These are phyloP conservation scores for Chelonoidis abingdonii DNA, from an alignment of 2,113 vertebrate species.

Conservation along the genomic window DNA sequence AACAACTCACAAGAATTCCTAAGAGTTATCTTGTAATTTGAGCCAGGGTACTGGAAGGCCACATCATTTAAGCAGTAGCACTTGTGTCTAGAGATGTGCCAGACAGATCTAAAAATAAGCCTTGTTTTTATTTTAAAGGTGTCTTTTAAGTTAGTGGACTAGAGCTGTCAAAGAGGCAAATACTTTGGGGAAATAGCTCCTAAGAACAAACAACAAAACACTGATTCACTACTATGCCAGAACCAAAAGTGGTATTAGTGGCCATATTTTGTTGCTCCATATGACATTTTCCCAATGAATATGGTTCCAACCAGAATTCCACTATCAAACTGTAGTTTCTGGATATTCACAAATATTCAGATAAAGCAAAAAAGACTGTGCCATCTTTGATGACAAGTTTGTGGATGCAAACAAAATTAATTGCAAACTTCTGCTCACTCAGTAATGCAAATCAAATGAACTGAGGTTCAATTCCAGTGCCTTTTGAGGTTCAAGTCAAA, in stretches of 20 bases:
- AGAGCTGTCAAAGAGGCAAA: background rate
- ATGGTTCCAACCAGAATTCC: background rate
- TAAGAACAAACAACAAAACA: background rate
- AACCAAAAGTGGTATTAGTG: background rate
- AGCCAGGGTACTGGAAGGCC: background rate
- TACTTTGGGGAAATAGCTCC: background rate
- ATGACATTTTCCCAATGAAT: background rate
- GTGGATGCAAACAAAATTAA: background rate
- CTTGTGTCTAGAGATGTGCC: background rate
- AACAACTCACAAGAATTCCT: conserved; percentile 6
- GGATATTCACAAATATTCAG: background rate
- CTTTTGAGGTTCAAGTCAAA: background rate
- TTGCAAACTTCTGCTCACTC: accelerated
- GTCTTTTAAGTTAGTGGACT: background rate
- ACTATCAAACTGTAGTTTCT: background rate
- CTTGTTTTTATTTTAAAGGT: background rate
- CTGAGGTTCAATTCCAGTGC: background rate
- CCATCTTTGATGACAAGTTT: background rate
- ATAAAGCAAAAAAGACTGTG: background rate
- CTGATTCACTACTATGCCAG: background rate
- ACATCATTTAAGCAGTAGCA: background rate
- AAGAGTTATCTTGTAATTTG: background rate
- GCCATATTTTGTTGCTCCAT: background rate
- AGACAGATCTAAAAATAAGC: background rate
- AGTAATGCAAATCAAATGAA: background rate